Evolutionary conservation across 2,888 invertebrate species (phyloP).

Genomic region (Sphinx pinastri): DNA sequence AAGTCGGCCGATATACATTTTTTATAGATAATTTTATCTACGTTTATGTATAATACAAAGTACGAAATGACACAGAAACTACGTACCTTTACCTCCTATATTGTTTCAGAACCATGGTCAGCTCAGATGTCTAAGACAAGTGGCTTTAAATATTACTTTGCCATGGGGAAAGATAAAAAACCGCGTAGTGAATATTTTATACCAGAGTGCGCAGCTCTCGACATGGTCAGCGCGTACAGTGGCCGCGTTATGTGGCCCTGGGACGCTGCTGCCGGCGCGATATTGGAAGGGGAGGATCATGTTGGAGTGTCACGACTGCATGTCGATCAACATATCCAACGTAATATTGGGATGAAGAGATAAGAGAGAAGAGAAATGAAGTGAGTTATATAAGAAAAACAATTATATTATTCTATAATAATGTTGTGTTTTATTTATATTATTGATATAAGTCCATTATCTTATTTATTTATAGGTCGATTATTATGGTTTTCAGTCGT

Average conservation of each 20-base stretch:
- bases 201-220: conserved; percentile 61
- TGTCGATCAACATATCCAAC: conserved; percentile 61
- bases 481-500: no score
- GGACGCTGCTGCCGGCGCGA: conserved; percentile 63
- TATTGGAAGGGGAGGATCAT: conserved; percentile 58
- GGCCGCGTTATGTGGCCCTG: conserved; percentile 70
- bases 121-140: conserved; percentile 70
- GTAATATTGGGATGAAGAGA: conserved; percentile 38
- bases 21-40: background rate
- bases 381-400: background rate
- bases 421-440: background rate
- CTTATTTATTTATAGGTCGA: no score
- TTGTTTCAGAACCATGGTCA: conserved; percentile 73
- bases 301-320: conserved; percentile 56
- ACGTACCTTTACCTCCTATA: no score
- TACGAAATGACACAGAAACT: no score
- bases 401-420: background rate
- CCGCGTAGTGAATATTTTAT: conserved; percentile 65
- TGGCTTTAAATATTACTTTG: conserved; percentile 68
- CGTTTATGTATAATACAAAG: no score
- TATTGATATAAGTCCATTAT: background rate
- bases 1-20: no score
- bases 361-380: background rate
- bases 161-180: conserved; percentile 57
- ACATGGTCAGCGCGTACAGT: conserved; percentile 60